These are phyloP conservation scores for Lamellibrachia columna DNA, from an alignment of 2,888 invertebrate genomes.

Conservation along the genomic window DNA sequence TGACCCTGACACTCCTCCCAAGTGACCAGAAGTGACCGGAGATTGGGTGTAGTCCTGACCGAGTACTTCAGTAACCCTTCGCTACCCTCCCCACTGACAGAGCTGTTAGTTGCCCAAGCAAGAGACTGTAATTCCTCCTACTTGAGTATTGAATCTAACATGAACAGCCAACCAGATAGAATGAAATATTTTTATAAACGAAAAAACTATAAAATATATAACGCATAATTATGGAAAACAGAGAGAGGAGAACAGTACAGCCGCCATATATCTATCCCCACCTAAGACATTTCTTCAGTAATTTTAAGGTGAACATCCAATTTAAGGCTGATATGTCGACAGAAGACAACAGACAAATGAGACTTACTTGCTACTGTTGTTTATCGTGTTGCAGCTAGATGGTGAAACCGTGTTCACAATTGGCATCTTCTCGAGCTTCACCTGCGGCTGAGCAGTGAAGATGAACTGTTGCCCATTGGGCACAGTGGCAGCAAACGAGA, in stretches of 20 bases:
- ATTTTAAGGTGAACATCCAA: neutral
- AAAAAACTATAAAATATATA: no score
- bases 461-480: conserved; percentile 40
- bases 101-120: neutral
- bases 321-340: neutral
- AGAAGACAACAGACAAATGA: neutral
- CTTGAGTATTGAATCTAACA: no score
- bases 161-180: no score
- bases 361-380: neutral
- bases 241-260: no score
- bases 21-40: neutral
- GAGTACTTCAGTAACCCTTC: neutral
- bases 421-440: neutral
- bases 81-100: neutral
- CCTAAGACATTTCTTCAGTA: no score
- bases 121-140: no score
- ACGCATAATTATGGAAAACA: no score
- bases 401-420: neutral
- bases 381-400: neutral
- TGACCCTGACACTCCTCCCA: neutral
- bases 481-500: conserved; percentile 33
- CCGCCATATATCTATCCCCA: no score
- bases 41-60: no score
- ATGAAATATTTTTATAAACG: no score
- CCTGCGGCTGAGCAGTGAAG: conserved; percentile 30